These are phyloP conservation scores for Tipula lateralis DNA, from an alignment of 2,888 invertebrate genomes.

Conservation along the genomic window DNA sequence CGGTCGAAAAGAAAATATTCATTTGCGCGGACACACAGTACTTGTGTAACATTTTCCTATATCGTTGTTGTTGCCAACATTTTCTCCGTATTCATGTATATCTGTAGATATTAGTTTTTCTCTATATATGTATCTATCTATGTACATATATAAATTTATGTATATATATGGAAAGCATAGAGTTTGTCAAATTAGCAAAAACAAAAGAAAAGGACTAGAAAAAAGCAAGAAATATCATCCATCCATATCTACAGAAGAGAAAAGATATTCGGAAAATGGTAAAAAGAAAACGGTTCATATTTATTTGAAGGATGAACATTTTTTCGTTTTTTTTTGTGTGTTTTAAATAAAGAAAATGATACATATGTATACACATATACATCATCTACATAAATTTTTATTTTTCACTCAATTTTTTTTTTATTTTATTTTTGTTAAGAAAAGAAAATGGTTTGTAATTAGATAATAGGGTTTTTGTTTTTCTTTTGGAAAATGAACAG, in stretches of 20 bases:
- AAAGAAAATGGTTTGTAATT: slow-evolving; percentile 28
- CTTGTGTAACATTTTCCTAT: slow-evolving; percentile 1
- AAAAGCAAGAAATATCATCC: background rate
- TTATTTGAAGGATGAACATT: slow-evolving; percentile 25
- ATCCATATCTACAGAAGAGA: background rate
- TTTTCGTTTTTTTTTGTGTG: background rate
- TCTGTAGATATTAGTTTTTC: background rate
- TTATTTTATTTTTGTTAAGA: background rate
- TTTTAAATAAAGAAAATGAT: slow-evolving; percentile 13
- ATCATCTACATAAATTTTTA: slow-evolving; percentile 19
- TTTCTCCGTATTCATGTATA: background rate
- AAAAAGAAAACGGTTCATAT: slow-evolving; percentile 26
- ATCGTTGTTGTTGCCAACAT: background rate
- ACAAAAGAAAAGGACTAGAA: background rate
- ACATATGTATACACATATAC: background rate
- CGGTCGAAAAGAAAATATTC: slow-evolving; percentile 26
- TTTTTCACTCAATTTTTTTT: background rate
- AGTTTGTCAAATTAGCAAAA: slow-evolving; percentile 30
- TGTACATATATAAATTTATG: background rate
- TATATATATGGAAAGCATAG: slow-evolving; percentile 3
- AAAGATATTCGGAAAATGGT: background rate
- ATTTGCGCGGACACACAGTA: slow-evolving; percentile 30
- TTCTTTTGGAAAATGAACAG: background rate
- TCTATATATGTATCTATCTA: background rate
- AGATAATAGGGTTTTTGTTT: slow-evolving; percentile 28